These are phyloP conservation scores for Beaufortia kweichowensis DNA, from an alignment of 2,113 vertebrate genomes.

Conservation along the genomic window DNA sequence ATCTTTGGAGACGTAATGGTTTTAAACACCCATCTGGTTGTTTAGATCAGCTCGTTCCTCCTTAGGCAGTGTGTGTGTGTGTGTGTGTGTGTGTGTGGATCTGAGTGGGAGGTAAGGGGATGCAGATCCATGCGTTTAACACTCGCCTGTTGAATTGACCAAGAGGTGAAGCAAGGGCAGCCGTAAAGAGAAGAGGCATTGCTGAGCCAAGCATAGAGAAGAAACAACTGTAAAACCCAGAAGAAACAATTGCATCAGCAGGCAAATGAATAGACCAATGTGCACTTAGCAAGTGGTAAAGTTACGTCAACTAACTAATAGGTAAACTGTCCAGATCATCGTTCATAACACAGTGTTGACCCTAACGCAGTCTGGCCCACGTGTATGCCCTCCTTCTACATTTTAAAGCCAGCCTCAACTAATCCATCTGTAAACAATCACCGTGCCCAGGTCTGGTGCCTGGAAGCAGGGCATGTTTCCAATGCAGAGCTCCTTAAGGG, in stretches of 20 bases:
- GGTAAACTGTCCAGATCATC: not conserved
- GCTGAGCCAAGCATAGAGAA: not conserved
- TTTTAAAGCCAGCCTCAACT: not conserved
- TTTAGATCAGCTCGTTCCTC: constrained; percentile 66
- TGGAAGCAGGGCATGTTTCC: constrained; percentile 14
- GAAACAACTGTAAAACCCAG: constrained; percentile 14
- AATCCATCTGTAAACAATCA: constrained; percentile 44
- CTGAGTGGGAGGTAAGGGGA: constrained; percentile 43
- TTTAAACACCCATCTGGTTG: constrained; percentile 73
- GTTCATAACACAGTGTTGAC: not conserved
- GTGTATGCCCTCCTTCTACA: not conserved
- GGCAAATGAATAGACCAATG: not conserved
- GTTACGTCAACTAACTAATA: too few relatives aligned
- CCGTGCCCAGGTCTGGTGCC: constrained; percentile 7
- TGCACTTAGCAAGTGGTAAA: too few relatives aligned
- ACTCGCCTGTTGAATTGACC: constrained; percentile 53
- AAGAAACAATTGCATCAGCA: not conserved
- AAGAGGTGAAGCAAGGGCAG: constrained; percentile 51
- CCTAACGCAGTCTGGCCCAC: not conserved
- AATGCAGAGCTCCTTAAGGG: constrained; percentile 15
- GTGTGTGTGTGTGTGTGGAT: constrained; percentile 22
- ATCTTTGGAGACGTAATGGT: constrained; percentile 71
- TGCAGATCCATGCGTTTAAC: constrained; percentile 59
- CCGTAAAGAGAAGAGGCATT: not conserved
- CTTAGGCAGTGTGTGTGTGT: constrained; percentile 49